phyloP scores from a whole-genome alignment of 2,888 invertebrate genomes.

The Allacma fusca region DNA sequence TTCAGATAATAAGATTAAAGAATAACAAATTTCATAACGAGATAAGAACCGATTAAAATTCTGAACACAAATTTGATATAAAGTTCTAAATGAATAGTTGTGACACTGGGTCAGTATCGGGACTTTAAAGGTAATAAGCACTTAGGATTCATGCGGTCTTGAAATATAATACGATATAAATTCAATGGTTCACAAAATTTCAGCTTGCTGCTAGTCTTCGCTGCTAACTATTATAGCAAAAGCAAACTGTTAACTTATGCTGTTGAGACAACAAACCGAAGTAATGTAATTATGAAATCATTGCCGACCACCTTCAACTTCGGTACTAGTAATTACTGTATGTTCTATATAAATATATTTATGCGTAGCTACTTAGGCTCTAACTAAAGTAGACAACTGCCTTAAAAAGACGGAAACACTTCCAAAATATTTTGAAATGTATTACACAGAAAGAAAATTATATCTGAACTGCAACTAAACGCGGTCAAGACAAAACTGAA shows the following conservation, averaged over 20 bases:
- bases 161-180: conserved; percentile 18
- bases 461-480: conserved; percentile 32
- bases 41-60: conserved; percentile 16
- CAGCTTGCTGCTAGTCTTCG: not conserved
- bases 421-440: conserved; percentile 9
- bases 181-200: not conserved
- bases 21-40: not conserved
- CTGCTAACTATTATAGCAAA: not conserved
- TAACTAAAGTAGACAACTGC: conserved; percentile 7
- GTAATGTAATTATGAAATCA: not conserved
- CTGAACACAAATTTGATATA: conserved; percentile 14
- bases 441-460: not conserved
- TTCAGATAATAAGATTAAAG: conserved; percentile 11
- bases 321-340: not conserved
- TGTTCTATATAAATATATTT: conserved; percentile 5
- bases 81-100: conserved; percentile 17
- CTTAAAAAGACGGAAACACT: not conserved
- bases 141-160: conserved; percentile 27
- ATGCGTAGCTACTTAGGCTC: not conserved
- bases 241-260: not conserved
- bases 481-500: conserved; percentile 10
- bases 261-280: not conserved
- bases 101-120: conserved; percentile 22
- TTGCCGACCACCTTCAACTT: not conserved
- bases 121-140: conserved; percentile 7